phyloP scores from a whole-genome alignment of 2,797 vertebrate genomes.

The Gouania willdenowi region DNA sequence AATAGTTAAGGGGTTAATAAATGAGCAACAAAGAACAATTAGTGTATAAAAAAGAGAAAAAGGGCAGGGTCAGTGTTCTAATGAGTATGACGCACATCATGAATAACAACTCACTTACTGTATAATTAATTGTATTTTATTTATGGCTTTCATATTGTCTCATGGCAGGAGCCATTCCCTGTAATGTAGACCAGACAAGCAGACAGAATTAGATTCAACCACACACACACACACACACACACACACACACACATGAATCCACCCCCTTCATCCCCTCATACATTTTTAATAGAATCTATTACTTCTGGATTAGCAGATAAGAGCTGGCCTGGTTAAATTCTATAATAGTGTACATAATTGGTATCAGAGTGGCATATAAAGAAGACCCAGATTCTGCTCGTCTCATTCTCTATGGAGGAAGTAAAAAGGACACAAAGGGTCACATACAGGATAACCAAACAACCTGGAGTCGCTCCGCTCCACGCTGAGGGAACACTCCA shows the following conservation, averaged over 20 bases:
- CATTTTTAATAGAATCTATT: slow-evolving; percentile 86
- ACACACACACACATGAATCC: slow-evolving; percentile 5
- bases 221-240: not conserved
- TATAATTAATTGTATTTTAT: slow-evolving; percentile 53
- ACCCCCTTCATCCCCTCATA: slow-evolving; percentile 60
- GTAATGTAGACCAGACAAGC: slow-evolving; percentile 60
- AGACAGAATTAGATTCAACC: slow-evolving; percentile 56
- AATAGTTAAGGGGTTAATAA: slow-evolving; percentile 48
- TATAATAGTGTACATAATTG: slow-evolving; percentile 82
- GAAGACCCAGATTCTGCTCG: slow-evolving; percentile 60
- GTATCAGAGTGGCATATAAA: slow-evolving; percentile 65
- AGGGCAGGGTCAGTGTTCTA: slow-evolving; percentile 8
- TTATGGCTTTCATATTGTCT: slow-evolving; percentile 27
- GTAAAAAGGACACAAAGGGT: slow-evolving; percentile 54
- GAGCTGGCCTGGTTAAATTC: slow-evolving; percentile 77
- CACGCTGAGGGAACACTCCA: slow-evolving; percentile 42
- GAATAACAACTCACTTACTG: slow-evolving; percentile 41
- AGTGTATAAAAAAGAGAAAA: slow-evolving; percentile 17
- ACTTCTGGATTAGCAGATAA: slow-evolving; percentile 83
- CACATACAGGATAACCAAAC: slow-evolving; percentile 60
- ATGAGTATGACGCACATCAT: slow-evolving; percentile 15
- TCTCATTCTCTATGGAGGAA: slow-evolving; percentile 27
- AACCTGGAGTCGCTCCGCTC: slow-evolving; percentile 43
- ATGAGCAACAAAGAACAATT: slow-evolving; percentile 45
- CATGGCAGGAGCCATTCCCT: slow-evolving; percentile 39